Conservation (phyloP, 2,888 invertebrate genomes). For the Micropterix aruncella region DNA sequence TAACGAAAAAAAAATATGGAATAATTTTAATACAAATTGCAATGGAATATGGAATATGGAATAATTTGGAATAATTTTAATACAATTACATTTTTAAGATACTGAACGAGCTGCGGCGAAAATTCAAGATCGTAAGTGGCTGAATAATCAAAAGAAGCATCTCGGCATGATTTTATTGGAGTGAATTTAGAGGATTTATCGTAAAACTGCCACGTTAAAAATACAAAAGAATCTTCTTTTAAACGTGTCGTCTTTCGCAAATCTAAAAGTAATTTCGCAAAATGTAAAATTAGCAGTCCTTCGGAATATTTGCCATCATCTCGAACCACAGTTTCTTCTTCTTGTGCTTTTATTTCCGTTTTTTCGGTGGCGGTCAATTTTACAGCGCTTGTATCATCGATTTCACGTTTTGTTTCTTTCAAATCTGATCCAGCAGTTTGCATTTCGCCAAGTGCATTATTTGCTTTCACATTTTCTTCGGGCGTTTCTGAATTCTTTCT, state of each 20-base stretch:
- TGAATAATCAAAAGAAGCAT: conserved; percentile 3
- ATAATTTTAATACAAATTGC: too few relatives aligned
- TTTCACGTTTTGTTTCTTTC: too few relatives aligned
- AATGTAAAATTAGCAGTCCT: not conserved
- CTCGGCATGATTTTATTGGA: conserved; percentile 3
- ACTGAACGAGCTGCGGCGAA: not conserved
- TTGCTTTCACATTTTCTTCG: not conserved
- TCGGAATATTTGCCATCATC: not conserved
- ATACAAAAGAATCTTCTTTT: conserved; percentile 2
- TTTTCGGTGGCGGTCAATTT: too few relatives aligned
- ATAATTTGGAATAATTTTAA: not conserved
- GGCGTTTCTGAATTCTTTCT: too few relatives aligned
- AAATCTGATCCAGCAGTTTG: too few relatives aligned
- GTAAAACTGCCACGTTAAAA: conserved; percentile 8
- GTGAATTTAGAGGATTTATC: conserved; percentile 4
- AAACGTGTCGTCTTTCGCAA: not conserved
- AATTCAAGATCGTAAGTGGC: conserved; percentile 4
- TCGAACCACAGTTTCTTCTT: too few relatives aligned
- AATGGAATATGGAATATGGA: too few relatives aligned
- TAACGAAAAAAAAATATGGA: conserved; percentile 2
- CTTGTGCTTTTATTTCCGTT: too few relatives aligned
- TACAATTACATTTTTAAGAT: conserved; percentile 1
- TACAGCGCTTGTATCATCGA: too few relatives aligned
- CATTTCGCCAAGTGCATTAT: too few relatives aligned
- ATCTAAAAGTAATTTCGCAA: not conserved